Evolutionary conservation across 2,113 vertebrate genomes (phyloP), one percentile per base, ranked within the genome.

Genomic region (Stomatorhinus ivindoensis): DNA sequence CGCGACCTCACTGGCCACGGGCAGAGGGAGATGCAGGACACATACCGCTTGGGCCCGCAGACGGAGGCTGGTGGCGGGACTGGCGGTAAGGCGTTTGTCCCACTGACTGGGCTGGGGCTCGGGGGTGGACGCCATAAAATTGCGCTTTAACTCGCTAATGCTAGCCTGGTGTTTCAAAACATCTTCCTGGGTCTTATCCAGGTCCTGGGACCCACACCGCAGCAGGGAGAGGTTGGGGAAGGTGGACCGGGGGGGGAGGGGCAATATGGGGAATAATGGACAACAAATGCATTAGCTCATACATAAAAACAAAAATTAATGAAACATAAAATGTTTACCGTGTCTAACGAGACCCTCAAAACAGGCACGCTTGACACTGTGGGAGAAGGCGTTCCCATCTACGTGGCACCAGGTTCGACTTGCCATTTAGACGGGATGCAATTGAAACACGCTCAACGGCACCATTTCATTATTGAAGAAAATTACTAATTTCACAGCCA

Each of bases 151-250:
- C 96, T 99, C 97, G 97, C 98, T 99, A 98, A 99, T 97, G 97
- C 98, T 99, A 99, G 98, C 98, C 97, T 99, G 98, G 95, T 99
- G 98, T 97, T 96, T 99, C 97, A 99, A 97, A 94, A 99, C 96
- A 94, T 98, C 98, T 42, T 99, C 98, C 96, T 99, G 98, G 95
- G 97, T 97, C 97, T 98, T 99, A 98, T 99, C 97, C 96, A 98
- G 96, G 94, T 98, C 98, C 98, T 99, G 95, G 94, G 95, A 95
- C 95, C 92, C 95, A 92, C 92, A 91, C 31, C 46, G 92, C 89
- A 27, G 83, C 90, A 73, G 27, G 5, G 31, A 88, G 86, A 19
- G 83, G 58, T 0, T 46, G 39, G 89, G 61, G 84, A 17, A 76
- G 80, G 61, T 90, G 87, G 48, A 65, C 90, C 47, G 11, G 94